A percentile compares a stretch with the other conserved stretches of the same genome.
Evolutionary conservation across 2,888 invertebrate genomes (phyloP).

Genomic region (Rotaria socialis): DNA sequence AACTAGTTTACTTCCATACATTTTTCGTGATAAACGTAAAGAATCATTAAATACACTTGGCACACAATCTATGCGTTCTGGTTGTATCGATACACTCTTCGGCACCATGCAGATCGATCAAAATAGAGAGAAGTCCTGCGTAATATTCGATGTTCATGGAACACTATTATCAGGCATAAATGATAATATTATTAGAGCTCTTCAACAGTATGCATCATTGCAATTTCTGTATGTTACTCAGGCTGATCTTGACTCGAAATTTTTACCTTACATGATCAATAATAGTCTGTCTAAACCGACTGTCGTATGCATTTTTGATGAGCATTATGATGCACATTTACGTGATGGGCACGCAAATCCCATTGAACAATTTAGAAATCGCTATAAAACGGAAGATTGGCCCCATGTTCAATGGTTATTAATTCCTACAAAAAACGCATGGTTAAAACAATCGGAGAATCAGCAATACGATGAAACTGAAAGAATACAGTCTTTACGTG

Average conservation of each 20-base stretch:
- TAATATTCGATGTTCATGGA: slow-evolving; percentile 2
- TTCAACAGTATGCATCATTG: background rate
- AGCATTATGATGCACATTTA: background rate
- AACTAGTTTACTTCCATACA: background rate
- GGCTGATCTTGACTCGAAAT: background rate
- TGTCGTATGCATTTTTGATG: background rate
- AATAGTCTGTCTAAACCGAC: background rate
- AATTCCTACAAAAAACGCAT: too few relatives aligned
- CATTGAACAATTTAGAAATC: background rate
- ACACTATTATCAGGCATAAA: background rate
- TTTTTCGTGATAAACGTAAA: background rate
- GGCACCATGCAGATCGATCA: background rate
- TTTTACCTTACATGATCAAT: background rate
- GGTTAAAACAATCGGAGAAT: too few relatives aligned
- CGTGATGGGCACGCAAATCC: background rate
- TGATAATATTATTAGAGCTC: background rate
- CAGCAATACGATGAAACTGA: too few relatives aligned
- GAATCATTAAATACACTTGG: background rate
- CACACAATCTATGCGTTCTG: background rate
- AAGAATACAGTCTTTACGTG: too few relatives aligned
- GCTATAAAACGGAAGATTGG: background rate
- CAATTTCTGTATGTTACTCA: background rate
- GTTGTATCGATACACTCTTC: background rate
- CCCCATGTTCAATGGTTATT: background rate
- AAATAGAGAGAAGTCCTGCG: background rate